Conservation (phyloP, 2,797 vertebrate genomes). For the Lophotriccus pileatus region DNA sequence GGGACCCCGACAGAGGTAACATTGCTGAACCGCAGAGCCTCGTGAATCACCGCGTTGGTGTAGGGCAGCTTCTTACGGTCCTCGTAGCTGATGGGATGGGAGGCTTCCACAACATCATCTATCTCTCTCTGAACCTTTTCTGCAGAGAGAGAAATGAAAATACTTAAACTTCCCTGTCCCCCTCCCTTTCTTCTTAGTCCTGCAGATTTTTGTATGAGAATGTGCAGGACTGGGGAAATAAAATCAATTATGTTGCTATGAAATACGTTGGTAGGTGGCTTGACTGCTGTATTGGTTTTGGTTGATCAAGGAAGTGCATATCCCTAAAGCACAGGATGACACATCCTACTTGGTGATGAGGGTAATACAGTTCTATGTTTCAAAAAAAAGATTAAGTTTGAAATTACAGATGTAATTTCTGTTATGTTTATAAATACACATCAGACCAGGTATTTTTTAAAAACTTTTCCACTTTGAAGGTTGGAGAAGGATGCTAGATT, state of each 20-base stretch:
- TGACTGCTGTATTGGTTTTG: not conserved
- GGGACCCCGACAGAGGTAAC: slow-evolving; percentile 43
- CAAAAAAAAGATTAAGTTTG: not conserved
- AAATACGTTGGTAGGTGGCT: rapidly evolving
- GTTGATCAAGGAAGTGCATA: not conserved
- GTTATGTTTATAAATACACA: not conserved
- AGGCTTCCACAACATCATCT: slow-evolving; percentile 32
- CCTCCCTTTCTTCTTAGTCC: not conserved
- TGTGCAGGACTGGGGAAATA: not conserved
- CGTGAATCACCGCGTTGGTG: slow-evolving; percentile 58
- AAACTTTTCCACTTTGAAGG: not conserved
- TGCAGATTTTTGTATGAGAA: not conserved
- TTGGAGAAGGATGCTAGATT: not conserved
- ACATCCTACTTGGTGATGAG: not conserved
- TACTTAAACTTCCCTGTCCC: not conserved
- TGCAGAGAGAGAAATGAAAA: not conserved
- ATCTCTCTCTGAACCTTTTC: slow-evolving; percentile 68
- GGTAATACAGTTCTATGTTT: not conserved
- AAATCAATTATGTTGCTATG: not conserved
- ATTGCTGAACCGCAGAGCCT: slow-evolving; percentile 57
- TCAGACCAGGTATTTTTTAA: not conserved
- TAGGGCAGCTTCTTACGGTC: slow-evolving; percentile 60
- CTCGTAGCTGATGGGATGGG: slow-evolving; percentile 29
- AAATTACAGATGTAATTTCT: not conserved
- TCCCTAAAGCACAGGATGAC: not conserved